Evolutionary conservation across 2,888 invertebrate genomes (phyloP).

Genomic region (Sesia apiformis): DNA sequence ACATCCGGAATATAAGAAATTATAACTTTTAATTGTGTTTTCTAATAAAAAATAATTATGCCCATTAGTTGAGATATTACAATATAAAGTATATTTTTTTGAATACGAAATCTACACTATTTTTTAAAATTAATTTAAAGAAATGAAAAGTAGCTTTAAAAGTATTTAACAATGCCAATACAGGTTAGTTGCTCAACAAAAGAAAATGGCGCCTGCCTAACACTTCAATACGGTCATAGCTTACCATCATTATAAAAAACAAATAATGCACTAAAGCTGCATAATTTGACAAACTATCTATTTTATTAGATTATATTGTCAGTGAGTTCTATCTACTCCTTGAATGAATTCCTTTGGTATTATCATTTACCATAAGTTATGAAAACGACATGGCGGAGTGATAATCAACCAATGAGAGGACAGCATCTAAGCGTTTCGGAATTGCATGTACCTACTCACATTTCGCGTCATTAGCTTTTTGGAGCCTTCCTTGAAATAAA

Average conservation of each 20-base stretch:
- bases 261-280: neutral
- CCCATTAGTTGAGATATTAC: no score
- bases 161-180: no score
- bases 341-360: neutral
- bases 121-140: no score
- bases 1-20: no score
- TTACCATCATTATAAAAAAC: neutral
- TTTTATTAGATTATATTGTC: neutral
- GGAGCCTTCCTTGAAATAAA: slow-evolving; percentile 71
- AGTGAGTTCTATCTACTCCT: neutral
- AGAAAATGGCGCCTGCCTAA: neutral
- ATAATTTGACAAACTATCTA: neutral
- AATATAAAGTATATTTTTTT: no score
- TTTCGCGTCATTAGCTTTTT: slow-evolving; percentile 82
- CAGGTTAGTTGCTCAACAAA: neutral
- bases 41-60: no score
- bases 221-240: neutral
- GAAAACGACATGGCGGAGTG: slow-evolving; percentile 80
- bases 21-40: no score
- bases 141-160: no score
- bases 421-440: slow-evolving; percentile 78
- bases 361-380: slow-evolving; percentile 26
- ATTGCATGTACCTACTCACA: slow-evolving; percentile 78
- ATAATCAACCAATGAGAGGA: slow-evolving; percentile 80
- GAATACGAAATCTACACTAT: no score